Evolutionary conservation across 2,888 invertebrate species (phyloP).

Genomic region (Alloplasta piceator): DNA sequence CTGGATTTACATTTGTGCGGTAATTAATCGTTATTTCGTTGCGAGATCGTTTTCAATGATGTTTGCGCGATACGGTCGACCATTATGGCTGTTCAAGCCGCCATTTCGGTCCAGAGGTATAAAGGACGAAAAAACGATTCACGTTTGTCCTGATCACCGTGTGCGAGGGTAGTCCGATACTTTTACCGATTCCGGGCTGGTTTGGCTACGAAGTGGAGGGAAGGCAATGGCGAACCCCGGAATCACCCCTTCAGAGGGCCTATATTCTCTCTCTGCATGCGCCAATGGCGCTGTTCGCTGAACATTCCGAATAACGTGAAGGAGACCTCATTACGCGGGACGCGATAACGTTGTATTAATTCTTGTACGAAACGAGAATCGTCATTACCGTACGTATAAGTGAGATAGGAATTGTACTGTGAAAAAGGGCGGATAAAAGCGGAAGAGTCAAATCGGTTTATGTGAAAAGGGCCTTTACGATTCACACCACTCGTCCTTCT

Average conservation of each 20-base stretch:
- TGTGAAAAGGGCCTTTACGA: conserved; percentile 52
- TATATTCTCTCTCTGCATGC: conserved; percentile 9
- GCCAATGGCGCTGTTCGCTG: conserved; percentile 45
- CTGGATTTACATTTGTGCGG: background rate
- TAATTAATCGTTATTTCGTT: conserved; percentile 18
- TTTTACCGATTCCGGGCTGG: conserved; percentile 31
- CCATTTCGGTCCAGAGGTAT: conserved; percentile 23
- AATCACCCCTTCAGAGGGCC: conserved; percentile 48
- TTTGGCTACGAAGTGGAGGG: conserved; percentile 9
- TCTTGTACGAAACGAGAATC: conserved; percentile 69
- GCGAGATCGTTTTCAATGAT: conserved; percentile 12
- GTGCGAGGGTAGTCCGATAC: conserved; percentile 10
- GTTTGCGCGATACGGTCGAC: background rate
- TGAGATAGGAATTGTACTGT: background rate
- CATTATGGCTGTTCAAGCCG: background rate
- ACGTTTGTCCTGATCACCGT: conserved; percentile 41
- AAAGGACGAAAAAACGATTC: conserved; percentile 31
- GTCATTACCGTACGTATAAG: conserved; percentile 63
- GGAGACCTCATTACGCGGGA: conserved; percentile 68
- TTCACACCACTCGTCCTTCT: conserved; percentile 15
- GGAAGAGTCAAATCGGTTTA: conserved; percentile 54
- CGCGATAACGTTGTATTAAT: conserved; percentile 74
- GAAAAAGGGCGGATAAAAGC: background rate
- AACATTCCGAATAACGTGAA: conserved; percentile 66
- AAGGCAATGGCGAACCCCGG: conserved; percentile 43